A percentile compares a stretch with the other conserved stretches of the same genome.
Conservation (phyloP, 2,113 vertebrate species). For the Typhlomys cinereus region DNA sequence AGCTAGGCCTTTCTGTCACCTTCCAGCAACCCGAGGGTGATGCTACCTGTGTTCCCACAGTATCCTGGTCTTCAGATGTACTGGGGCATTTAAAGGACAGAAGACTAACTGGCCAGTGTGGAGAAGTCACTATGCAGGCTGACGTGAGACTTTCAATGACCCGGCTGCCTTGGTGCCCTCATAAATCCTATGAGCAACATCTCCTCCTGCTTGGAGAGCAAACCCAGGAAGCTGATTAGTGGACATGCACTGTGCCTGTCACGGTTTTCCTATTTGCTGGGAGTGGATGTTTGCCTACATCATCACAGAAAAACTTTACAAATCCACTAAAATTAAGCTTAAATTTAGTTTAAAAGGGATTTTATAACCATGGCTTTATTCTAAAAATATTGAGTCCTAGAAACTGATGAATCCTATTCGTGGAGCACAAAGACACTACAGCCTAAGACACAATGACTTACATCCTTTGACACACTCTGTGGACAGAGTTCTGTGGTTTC, state of each 20-base stretch:
- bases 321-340: background rate
- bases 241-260: no score
- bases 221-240: no score
- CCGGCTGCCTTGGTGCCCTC: background rate
- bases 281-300: background rate
- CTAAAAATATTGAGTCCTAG: background rate
- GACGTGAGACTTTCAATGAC: no score
- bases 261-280: no score
- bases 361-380: background rate
- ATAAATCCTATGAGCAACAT: no score
- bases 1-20: no score
- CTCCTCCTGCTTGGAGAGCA: no score
- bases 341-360: background rate
- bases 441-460: background rate
- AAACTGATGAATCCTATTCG: background rate
- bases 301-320: background rate
- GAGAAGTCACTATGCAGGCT: background rate
- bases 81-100: no score
- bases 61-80: background rate
- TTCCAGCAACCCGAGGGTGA: no score
- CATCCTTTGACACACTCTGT: constrained; percentile 17
- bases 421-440: constrained; percentile 7
- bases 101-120: no score
- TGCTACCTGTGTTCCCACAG: background rate
- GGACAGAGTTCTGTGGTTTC: background rate